phyloP scores from a whole-genome alignment of 2,888 invertebrate genomes.

The Cephus nigrinus region DNA sequence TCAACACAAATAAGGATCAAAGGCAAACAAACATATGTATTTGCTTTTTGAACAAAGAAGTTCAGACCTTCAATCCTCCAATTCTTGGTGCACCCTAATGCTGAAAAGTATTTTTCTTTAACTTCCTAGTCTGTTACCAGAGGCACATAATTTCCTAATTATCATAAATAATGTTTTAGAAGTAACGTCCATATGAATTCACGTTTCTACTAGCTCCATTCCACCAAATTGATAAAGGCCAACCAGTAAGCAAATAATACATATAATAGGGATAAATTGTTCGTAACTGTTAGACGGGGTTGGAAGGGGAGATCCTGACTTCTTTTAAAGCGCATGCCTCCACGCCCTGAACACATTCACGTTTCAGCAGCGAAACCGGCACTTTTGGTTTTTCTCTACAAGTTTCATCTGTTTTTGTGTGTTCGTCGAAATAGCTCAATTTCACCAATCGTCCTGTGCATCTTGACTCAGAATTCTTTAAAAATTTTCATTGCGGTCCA shows the following conservation, averaged over 20 bases:
- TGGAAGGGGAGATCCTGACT: constrained; percentile 28
- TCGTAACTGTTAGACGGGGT: not conserved
- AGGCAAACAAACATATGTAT: not conserved
- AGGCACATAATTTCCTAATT: not conserved
- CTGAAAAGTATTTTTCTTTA: not conserved
- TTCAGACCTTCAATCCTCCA: too few relatives aligned
- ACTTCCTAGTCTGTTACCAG: not conserved
- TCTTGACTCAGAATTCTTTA: not conserved
- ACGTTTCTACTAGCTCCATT: constrained; percentile 22
- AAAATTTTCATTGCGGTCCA: not conserved
- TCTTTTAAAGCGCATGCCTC: constrained; percentile 46
- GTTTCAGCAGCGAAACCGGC: constrained; percentile 2
- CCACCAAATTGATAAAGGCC: constrained; percentile 22
- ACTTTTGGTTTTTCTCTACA: not conserved
- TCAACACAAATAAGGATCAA: not conserved
- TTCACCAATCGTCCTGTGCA: not conserved
- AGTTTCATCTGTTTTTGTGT: not conserved
- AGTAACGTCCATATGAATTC: not conserved
- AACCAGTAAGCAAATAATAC: constrained; percentile 32
- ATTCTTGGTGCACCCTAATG: not conserved
- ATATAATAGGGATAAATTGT: constrained; percentile 13
- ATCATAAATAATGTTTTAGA: not conserved
- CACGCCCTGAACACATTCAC: constrained; percentile 13
- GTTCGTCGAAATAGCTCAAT: not conserved
- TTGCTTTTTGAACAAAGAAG: not conserved